Base-by-base conservation (phyloP, 2,888 invertebrate genomes). In the Carterocephalus palaemon region DNA sequence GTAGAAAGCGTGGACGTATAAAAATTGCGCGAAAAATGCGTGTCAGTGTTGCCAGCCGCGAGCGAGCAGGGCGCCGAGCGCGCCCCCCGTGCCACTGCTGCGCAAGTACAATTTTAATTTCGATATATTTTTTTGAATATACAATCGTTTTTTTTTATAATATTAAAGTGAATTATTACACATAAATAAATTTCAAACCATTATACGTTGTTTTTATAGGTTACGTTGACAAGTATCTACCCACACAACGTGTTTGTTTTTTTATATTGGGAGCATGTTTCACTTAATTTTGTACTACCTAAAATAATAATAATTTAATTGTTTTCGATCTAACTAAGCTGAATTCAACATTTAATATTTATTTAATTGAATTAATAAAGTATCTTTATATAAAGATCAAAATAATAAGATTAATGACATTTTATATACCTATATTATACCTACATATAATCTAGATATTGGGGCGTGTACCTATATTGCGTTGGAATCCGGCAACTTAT, bases 21-120 rank as follows among this genome's bases (percentile, higher is more conserved):
- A 75, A 81, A 80, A 75, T 57, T 64, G 49, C 57, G 65, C 66
- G 64, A 68, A 71, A 76, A 68, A 62, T 75, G 66, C 54, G 62
- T 71, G 59, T 26, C 57, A 71, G 73, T 77, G 80, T 75, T 80
- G 76, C 80, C 78, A 82, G 61, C 70, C 75, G 79, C 75, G 59
- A 72, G 74, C 74, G 70, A 75, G 82, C 71, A 73, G 51, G 54
- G 49, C 49, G 49, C 40, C 49, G 40, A 29, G 47, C 47, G 28
- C 49, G 47, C 47, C 46, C 46, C 45, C n/a, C 16, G 20, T 42
- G 17, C 41, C 36, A 26, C 40, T 10, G 31, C 40, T 10, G 31
- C 13, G 15, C 19, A 7, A 4, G 5, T 7, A 4, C 2, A 17
- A 42, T 36, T 32, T 37, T 13, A 37, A 31, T 39, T 47, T 34